Percentiles rank a stretch among this genome's conserved stretches.
phyloP scores from a whole-genome alignment of 2,113 vertebrate species.

The Anthoscopus minutus region DNA sequence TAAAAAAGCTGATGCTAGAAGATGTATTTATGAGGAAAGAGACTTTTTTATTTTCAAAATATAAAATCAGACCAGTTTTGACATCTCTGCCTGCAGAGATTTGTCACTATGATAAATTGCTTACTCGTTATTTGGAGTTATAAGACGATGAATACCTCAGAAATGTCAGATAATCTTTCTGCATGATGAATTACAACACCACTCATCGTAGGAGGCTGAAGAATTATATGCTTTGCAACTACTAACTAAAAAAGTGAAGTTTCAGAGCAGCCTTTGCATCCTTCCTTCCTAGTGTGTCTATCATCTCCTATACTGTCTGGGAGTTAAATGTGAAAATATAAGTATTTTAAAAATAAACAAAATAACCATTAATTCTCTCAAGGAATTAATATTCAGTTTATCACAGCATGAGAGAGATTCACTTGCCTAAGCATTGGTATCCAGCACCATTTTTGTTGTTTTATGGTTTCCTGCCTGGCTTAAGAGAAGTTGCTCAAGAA shows the following conservation, averaged over 20 bases:
- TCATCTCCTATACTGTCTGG: background rate
- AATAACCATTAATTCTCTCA: background rate
- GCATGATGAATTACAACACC: background rate
- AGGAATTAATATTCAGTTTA: background rate
- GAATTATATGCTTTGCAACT: background rate
- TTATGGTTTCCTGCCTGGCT: background rate
- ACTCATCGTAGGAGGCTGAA: background rate
- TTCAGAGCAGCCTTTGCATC: background rate
- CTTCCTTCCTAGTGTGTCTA: background rate
- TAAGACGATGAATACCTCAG: background rate
- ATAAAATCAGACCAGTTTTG: background rate
- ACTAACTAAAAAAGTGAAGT: background rate
- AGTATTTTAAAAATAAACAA: background rate
- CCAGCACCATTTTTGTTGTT: background rate
- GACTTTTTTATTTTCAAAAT: background rate
- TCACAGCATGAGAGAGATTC: background rate
- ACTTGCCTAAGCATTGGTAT: background rate
- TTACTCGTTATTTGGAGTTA: background rate
- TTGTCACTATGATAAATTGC: constrained; percentile 21
- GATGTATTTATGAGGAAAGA: background rate
- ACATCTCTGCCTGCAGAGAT: constrained; percentile 11
- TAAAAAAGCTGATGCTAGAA: background rate
- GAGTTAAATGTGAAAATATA: background rate
- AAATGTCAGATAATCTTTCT: constrained; percentile 32
- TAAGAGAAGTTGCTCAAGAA: background rate